Evolutionary conservation across 92 coral and sea anemone genomes (phyloP).

Genomic region (Porites cylindrica): DNA sequence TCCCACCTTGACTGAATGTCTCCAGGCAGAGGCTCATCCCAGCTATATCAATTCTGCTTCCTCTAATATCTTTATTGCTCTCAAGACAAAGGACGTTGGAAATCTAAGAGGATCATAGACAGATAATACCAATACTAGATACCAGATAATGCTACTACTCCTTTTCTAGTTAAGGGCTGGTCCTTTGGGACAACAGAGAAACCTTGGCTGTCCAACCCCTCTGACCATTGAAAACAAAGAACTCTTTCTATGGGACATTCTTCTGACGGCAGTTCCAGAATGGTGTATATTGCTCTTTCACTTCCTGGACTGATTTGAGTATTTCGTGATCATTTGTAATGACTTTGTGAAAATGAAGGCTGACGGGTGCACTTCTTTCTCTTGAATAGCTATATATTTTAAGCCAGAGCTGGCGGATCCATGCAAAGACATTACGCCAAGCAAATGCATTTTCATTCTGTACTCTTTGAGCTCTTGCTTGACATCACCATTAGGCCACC

Average conservation of each 20-base stretch:
- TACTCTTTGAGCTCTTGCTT: conserved; percentile 17
- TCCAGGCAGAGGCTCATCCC: conserved; percentile 35
- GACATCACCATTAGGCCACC: conserved; percentile 36
- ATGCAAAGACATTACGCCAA: conserved; percentile 30
- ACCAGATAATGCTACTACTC: neutral
- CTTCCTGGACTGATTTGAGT: conserved; percentile 33
- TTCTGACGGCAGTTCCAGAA: neutral
- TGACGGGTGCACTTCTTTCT: conserved; percentile 12
- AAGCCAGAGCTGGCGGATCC: conserved; percentile 29
- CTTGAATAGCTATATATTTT: conserved; percentile 24
- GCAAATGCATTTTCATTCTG: conserved; percentile 35
- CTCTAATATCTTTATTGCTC: conserved; percentile 13
- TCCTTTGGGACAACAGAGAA: conserved; percentile 10
- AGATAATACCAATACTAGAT: neutral
- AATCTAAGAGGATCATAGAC: conserved; percentile 33
- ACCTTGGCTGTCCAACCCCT: conserved; percentile 29
- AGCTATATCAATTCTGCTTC: conserved; percentile 6
- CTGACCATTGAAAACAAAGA: conserved; percentile 39
- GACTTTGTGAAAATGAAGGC: conserved; percentile 50
- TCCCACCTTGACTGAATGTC: conserved; percentile 38
- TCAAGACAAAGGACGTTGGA: conserved; percentile 21
- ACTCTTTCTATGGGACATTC: conserved; percentile 41
- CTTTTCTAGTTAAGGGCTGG: conserved; percentile 29
- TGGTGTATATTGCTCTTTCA: conserved; percentile 27
- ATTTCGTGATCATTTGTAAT: conserved; percentile 42